Evolutionary conservation across 2,888 invertebrate species (phyloP), one percentile per base, ranked within the genome.

Genomic region (Maniola hyperantus): DNA sequence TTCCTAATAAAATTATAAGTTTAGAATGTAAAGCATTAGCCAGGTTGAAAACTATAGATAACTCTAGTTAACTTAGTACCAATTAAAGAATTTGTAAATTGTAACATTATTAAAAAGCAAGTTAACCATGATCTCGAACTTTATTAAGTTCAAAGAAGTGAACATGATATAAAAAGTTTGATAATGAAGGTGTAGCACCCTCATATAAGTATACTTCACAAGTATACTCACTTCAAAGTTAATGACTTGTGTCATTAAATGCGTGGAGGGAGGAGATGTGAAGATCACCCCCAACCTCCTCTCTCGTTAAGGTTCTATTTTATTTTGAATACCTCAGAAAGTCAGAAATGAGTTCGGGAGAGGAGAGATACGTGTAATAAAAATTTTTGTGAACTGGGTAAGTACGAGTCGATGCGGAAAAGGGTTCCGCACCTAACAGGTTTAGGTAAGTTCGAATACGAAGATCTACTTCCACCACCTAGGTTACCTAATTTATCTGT

Each of bases 271-370:
- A 84, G 79, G 85, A 64, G 55, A 84, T 78, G 85, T 81, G 86
- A 85, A 88, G 87, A 89, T 85, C 82, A 82, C 78, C 74, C 80
- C 74, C 74, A 71, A 71, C 76, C 75, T 79, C 67, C 72, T 67
- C 63, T 73, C 73, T 77, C 74, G 76, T 78, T 80, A 77, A 67
- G 68, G 61, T 76, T 74, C 72, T 83, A 77, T 77, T 86, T 84
- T 87, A 83, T 87, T 87, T 87, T 80, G 78, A 83, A 87, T 83
- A 79, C 73, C 77, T 34, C 59, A 48, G 59, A 63, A 67, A 65
- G 58, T 26, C 59, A 63, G 65, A 65, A 68, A 64, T 66, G 69
- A 64, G 63, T 82, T 79, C 74, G 79, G 77, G 81, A 80, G 75
- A 83, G 77, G 81, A 80, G 75, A 83, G 80, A 79, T 75, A 73